These are phyloP conservation scores for Todiramphus saurophagus DNA, from an alignment of 2,113 vertebrate genomes.

Conservation along the genomic window DNA sequence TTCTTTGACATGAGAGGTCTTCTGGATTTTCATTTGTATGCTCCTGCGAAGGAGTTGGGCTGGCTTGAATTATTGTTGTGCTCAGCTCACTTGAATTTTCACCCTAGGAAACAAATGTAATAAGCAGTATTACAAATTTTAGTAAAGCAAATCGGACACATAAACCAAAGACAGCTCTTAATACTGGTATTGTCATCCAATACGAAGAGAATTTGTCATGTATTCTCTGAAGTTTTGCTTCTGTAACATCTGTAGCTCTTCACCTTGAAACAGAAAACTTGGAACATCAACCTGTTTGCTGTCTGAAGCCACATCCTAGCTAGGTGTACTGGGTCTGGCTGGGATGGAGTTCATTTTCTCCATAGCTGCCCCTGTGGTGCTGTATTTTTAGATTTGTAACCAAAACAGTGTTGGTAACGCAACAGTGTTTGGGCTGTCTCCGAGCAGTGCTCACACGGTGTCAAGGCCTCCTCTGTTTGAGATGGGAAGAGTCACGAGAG, in stretches of 20 bases:
- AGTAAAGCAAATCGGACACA: background rate
- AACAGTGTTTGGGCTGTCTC: background rate
- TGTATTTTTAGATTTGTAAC: background rate
- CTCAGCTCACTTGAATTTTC: constrained; percentile 82
- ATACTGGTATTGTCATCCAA: background rate
- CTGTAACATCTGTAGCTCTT: background rate
- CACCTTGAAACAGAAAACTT: background rate
- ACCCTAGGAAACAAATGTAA: constrained; percentile 65
- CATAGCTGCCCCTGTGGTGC: background rate
- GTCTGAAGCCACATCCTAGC: background rate
- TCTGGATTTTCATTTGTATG: constrained; percentile 5
- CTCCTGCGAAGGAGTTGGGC: constrained; percentile 80
- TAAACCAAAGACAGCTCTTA: background rate
- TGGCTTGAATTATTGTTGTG: constrained; percentile 88
- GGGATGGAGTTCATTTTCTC: background rate
- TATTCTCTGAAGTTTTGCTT: background rate
- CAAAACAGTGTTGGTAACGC: background rate
- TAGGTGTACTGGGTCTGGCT: background rate
- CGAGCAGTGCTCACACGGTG: background rate
- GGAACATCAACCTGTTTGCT: background rate
- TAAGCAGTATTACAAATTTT: background rate
- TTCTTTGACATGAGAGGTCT: background rate
- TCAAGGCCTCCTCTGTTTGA: background rate
- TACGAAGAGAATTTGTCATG: background rate
- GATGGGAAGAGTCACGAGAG: background rate